These are phyloP conservation scores for Bubo bubo DNA, from an alignment of 2,113 vertebrate genomes.

Conservation along the genomic window DNA sequence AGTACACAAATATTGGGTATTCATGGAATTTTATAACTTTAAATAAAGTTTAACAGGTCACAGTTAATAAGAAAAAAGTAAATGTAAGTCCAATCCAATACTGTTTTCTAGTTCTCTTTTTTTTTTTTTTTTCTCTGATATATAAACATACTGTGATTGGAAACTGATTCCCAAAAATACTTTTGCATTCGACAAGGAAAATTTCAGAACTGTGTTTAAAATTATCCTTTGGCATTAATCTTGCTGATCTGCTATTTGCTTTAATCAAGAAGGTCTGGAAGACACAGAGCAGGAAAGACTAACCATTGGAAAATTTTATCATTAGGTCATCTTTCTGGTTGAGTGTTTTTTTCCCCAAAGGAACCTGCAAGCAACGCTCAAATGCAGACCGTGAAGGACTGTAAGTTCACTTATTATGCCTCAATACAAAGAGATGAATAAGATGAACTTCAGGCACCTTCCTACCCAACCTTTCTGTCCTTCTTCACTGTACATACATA, in stretches of 20 bases:
- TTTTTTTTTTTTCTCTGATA: not conserved
- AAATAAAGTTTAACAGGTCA: not conserved
- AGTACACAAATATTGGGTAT: not conserved
- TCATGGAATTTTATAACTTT: not conserved
- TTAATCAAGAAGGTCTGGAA: not conserved
- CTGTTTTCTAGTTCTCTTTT: not conserved
- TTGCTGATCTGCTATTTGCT: not conserved
- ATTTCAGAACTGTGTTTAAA: not conserved
- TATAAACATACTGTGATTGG: not conserved
- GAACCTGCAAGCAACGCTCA: not conserved
- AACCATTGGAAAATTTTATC: not conserved
- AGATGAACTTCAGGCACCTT: conserved; percentile 10
- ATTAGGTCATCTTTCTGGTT: not conserved
- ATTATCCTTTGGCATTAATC: not conserved
- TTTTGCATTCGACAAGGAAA: not conserved
- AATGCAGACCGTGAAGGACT: not conserved
- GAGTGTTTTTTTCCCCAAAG: not conserved
- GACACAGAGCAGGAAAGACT: not conserved
- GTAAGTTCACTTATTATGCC: not conserved
- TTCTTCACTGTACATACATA: not conserved
- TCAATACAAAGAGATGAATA: not conserved
- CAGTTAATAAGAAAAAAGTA: not conserved
- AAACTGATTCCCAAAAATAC: not conserved
- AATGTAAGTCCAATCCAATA: not conserved
- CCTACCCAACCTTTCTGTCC: not conserved